Evolutionary conservation across 2,888 invertebrate species (phyloP), one percentile per base, ranked within the genome.

Genomic region (Laothoe populi): DNA sequence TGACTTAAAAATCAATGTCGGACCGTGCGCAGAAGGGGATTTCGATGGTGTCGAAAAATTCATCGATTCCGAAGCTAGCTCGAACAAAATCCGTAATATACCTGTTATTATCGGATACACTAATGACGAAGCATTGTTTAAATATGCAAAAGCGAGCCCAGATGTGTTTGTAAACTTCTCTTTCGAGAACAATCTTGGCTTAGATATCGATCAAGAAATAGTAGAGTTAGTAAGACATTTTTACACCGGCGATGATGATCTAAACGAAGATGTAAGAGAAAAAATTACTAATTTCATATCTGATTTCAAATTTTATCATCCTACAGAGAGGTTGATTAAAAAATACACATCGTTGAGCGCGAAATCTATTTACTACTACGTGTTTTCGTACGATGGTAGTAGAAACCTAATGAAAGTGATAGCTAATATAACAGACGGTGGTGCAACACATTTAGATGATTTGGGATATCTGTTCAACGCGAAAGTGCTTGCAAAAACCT

Each of bases 371-470:
- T 83, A 70, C 38, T 71, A 76, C 24, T 84, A 83, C 49, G 35
- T 82, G 5, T 84, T 84, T 59, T 69, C 76, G 0, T 83, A 81
- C 16, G 64, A 66, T 8, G 83, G 84, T 1, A 70, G 62, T 0
- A 74, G 82, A 19, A 83, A 82, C 60, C 69, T 67, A 8, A 31
- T 69, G 0, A 80, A 78, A 42, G 48, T 62, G 0, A 49, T 46
- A 0, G 19, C 61, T 0, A 77, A 78, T 21, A 62, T 77, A 0
- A 74, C 69, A 0, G 61, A 35, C 0, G 68, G 62, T 0, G 79
- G 78, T 0, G 81, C 80, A 0, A 57, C 70, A 0, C 83, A 84
- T 61, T 72, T 71, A 2, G 81, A 82, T 63, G 82, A 84, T 8
- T 24, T 81, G 2, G 81, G 81, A 0, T 86, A 84, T 63, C 38